Evolutionary conservation across 2,113 vertebrate species (phyloP).

Genomic region (Electrona antarctica): DNA sequence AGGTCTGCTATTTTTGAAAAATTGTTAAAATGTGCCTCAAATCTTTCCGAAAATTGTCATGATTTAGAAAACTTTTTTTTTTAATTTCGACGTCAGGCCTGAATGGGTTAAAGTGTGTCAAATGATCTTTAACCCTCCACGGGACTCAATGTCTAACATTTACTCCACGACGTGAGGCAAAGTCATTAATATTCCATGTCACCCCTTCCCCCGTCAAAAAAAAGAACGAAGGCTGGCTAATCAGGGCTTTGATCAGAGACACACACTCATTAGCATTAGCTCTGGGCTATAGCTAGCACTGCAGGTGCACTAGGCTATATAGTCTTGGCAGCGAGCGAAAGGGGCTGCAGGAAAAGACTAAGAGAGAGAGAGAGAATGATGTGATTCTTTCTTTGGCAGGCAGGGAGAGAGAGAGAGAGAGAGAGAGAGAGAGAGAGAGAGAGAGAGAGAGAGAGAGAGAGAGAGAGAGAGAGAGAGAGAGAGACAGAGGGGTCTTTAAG

Average conservation of each 20-base stretch:
- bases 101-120: constrained; percentile 33
- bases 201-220: too few species aligned
- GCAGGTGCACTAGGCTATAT: constrained; percentile 63
- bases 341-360: constrained; percentile 25
- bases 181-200: constrained; percentile 57
- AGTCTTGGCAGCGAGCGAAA: constrained; percentile 53
- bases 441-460: constrained; percentile 45
- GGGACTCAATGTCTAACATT: not conserved
- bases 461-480: constrained; percentile 48
- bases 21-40: too few species aligned
- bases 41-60: too few species aligned
- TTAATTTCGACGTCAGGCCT: too few species aligned
- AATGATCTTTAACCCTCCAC: constrained; percentile 37
- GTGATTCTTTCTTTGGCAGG: constrained; percentile 54
- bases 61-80: too few species aligned
- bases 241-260: constrained; percentile 57
- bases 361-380: constrained; percentile 43
- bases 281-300: constrained; percentile 42
- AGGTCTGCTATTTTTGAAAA: too few species aligned
- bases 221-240: constrained; percentile 29
- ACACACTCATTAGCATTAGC: constrained; percentile 65
- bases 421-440: constrained; percentile 60
- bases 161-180: constrained; percentile 26
- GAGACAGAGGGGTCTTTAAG: constrained; percentile 61
- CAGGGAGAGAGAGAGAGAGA: constrained; percentile 45